Base-by-base conservation (phyloP, 2,888 invertebrate species). In the Eupithecia pulchellata region DNA sequence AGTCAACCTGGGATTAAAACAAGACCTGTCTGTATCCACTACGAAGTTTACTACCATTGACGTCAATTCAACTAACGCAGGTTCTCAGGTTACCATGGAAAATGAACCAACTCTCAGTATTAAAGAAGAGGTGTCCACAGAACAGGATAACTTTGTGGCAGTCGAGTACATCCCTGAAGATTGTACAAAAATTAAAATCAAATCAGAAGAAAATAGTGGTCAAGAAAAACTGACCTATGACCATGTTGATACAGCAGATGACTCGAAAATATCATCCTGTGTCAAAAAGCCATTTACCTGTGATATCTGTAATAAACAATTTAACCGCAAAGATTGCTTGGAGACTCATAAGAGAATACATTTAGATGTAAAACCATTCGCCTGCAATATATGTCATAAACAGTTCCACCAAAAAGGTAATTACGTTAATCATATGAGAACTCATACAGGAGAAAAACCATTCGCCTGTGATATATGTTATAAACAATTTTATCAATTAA, bases 261-360 rank as follows among this genome's bases (percentile, higher is more conserved):
- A 57, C 27, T 57, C 29, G 25, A 52, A 52, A 25, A 25, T 52
- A 25, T 11, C 17, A 57, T 29, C 2, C 17, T 6, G 17, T 17
- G 5, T 17, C 14, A 57, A 6, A 6, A 32, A 60, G 13, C 32
- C 32, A n/a, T 60, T 27, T 60, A 1, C n/a, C 30, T 60, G 58
- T 20, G 1, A 17, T 60, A 32, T 32, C 11, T 60, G 58, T 60
- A 30, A n/a, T 30, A 60, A 60, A 30, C 58, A 30, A 60, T 60
- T 60, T n/a, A 60, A 30, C 20, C n/a, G 30, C 2, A 60, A 60
- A 60, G 3, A 60, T 60, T 11, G n/a, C 11, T 60, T n/a, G 8
- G 20, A 29, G 4, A 52, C 52, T 52, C 58, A 60, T 17, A 32
- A 32, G n/a, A 30, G n/a, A 32, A 30, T 17, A 11, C 58, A 60